These are phyloP conservation scores for Tragopan temminckii DNA, from an alignment of 2,797 vertebrate species.

Conservation along the genomic window DNA sequence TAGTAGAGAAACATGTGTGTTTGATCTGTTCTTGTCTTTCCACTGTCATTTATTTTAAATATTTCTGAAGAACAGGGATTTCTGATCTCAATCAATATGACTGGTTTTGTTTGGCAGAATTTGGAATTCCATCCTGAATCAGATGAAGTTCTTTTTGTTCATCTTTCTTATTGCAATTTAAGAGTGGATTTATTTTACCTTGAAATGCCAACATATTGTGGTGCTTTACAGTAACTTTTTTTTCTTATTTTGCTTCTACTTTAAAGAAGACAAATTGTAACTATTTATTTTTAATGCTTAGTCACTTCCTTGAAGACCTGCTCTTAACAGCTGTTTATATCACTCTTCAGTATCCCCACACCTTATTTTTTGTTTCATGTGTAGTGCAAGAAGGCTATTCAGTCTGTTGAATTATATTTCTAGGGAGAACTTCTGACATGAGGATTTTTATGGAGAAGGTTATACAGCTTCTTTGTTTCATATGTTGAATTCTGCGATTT, in stretches of 20 bases:
- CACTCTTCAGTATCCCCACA: neutral
- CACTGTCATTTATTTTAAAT: neutral
- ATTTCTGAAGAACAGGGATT: neutral
- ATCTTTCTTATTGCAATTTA: neutral
- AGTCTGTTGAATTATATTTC: neutral
- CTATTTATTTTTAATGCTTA: neutral
- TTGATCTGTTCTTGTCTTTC: neutral
- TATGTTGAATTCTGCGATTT: neutral
- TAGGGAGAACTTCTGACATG: neutral
- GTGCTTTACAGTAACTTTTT: neutral
- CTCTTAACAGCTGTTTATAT: neutral
- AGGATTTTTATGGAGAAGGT: neutral
- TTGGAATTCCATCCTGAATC: neutral
- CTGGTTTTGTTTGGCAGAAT: neutral
- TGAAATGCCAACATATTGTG: neutral
- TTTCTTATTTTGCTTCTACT: neutral
- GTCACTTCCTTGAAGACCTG: neutral
- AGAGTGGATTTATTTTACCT: neutral
- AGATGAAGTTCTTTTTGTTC: neutral
- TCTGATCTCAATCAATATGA: neutral
- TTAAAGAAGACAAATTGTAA: neutral
- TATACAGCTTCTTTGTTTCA: neutral
- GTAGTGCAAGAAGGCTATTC: neutral
- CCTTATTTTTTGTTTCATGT: neutral
- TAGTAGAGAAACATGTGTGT: accelerated